These are phyloP conservation scores for Synanthedon andrenaeformis DNA, from an alignment of 2,888 invertebrate genomes.

Conservation along the genomic window DNA sequence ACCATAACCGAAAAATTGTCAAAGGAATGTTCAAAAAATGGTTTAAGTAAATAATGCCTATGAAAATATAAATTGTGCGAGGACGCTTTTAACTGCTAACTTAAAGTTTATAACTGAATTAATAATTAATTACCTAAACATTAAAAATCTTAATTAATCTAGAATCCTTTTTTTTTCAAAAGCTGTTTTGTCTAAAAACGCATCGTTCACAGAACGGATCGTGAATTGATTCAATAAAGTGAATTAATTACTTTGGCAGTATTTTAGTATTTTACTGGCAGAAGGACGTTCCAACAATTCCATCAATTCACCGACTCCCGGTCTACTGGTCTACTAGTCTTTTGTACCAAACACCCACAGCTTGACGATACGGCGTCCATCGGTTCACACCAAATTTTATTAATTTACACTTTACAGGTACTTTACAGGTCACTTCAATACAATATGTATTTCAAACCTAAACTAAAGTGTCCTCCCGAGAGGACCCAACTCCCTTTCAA, in stretches of 20 bases:
- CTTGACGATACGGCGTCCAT: slow-evolving; percentile 52
- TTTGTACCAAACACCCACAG: slow-evolving; percentile 52
- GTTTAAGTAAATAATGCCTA: slow-evolving; percentile 68
- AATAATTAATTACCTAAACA: slow-evolving; percentile 60
- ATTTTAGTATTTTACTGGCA: slow-evolving; percentile 60
- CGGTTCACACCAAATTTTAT: slow-evolving; percentile 62
- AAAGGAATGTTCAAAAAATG: slow-evolving; percentile 64
- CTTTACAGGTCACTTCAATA: slow-evolving; percentile 65
- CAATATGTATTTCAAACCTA: slow-evolving; percentile 54
- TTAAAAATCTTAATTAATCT: slow-evolving; percentile 53
- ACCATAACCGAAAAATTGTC: slow-evolving; percentile 50
- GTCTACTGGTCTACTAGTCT: slow-evolving; percentile 36
- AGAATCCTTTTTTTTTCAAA: slow-evolving; percentile 60
- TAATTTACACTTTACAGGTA: slow-evolving; percentile 69
- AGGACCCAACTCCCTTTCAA: slow-evolving; percentile 51
- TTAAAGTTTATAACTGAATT: slow-evolving; percentile 68
- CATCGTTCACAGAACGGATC: slow-evolving; percentile 68
- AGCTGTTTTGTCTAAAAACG: slow-evolving; percentile 50
- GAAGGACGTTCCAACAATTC: slow-evolving; percentile 36
- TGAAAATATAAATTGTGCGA: slow-evolving; percentile 63
- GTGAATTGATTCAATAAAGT: slow-evolving; percentile 60
- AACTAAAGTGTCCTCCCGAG: slow-evolving; percentile 52
- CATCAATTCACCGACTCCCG: slow-evolving; percentile 53
- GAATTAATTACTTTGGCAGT: slow-evolving; percentile 69
- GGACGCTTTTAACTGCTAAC: slow-evolving; percentile 56